Evolutionary conservation across 2,888 invertebrate species (phyloP).

Genomic region (Meteorus cinctellus): DNA sequence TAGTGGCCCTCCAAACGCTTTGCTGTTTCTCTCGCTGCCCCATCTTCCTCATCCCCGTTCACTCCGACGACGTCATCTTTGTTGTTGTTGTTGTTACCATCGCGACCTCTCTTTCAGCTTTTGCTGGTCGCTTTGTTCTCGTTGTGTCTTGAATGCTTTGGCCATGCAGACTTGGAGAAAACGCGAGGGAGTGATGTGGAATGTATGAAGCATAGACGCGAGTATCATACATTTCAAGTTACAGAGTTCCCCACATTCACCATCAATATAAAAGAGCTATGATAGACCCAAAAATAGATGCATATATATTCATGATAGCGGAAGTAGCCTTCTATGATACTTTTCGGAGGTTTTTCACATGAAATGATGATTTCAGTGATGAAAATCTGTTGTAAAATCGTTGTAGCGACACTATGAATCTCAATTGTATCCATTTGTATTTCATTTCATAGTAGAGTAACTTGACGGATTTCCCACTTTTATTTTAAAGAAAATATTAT

Average conservation of each 20-base stretch:
- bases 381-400: neutral
- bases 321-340: neutral
- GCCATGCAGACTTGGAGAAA: neutral
- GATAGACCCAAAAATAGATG: neutral
- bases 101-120: conserved; percentile 12
- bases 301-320: neutral
- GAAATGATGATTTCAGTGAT: neutral
- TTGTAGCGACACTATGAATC: too few relatives aligned
- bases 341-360: neutral
- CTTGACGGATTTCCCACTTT: too few relatives aligned
- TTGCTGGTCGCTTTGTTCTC: conserved; percentile 12
- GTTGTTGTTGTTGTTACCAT: neutral
- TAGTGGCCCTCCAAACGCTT: conserved; percentile 41
- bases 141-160: conserved; percentile 15
- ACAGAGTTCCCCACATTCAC: neutral
- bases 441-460: too few relatives aligned
- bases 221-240: neutral
- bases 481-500: too few relatives aligned
- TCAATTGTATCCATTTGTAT: too few relatives aligned
- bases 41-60: conserved; percentile 13
- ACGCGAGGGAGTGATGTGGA: neutral
- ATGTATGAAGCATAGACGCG: neutral
- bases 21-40: conserved; percentile 36
- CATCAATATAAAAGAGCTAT: neutral
- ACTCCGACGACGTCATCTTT: neutral